Conservation (phyloP, 2,113 vertebrate species). For the Numenius arquata region DNA sequence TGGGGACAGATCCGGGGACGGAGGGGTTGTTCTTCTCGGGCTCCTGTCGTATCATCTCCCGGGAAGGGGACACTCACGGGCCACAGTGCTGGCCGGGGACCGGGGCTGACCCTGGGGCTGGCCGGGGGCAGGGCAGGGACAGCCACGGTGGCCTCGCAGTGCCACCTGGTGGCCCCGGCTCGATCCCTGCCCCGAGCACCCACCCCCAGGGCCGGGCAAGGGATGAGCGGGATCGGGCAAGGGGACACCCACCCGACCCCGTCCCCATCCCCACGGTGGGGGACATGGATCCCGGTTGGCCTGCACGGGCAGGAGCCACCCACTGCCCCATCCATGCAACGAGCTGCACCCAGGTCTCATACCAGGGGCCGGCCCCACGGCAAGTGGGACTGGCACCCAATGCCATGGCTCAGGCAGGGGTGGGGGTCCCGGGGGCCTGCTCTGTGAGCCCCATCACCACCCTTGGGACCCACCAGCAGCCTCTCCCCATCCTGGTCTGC, state of each 20-base stretch:
- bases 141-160: background rate
- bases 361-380: accelerated
- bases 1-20: background rate
- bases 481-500: accelerated
- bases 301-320: accelerated
- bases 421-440: background rate
- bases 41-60: background rate
- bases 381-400: background rate
- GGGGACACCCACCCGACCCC: background rate
- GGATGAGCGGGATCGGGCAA: background rate
- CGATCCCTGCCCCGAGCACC: background rate
- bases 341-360: background rate
- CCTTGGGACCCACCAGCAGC: background rate
- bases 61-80: background rate
- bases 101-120: background rate
- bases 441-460: background rate
- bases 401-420: background rate
- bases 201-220: background rate
- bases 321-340: background rate
- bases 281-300: accelerated
- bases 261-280: background rate
- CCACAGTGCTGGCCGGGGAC: background rate
- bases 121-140: accelerated
- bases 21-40: background rate
- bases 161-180: background rate